Evolutionary conservation across 1,140 invertebrate species (phyloP).

Genomic region (Ridgeia piscesae): DNA sequence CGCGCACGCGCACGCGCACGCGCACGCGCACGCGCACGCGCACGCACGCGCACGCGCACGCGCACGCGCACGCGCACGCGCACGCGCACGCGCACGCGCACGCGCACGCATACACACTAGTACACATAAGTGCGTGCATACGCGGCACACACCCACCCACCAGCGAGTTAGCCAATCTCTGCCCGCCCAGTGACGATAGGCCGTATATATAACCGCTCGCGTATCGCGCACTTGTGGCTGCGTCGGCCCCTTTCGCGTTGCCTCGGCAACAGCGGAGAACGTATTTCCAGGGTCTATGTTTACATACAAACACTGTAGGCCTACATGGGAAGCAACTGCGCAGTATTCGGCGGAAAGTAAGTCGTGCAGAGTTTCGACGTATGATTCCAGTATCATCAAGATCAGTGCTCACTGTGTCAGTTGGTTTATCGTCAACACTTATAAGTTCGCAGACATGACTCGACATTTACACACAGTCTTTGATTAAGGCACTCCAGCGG

Average conservation of each 20-base stretch:
- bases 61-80: too few relatives aligned
- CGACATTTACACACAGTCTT: neutral
- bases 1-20: too few relatives aligned
- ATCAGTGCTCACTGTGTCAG: neutral
- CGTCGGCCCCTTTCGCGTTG: neutral
- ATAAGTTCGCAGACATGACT: neutral
- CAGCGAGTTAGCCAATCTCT: neutral
- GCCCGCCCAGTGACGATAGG: neutral
- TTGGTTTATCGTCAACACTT: neutral
- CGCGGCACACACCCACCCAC: too few relatives aligned
- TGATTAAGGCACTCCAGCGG: neutral
- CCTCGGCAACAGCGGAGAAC: neutral
- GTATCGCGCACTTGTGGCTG: neutral
- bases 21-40: too few relatives aligned
- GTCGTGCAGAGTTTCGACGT: neutral
- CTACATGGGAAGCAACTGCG: neutral
- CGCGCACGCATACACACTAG: neutral
- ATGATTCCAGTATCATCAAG: neutral
- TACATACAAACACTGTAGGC: neutral
- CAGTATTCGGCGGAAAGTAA: neutral
- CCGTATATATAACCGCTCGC: too few relatives aligned
- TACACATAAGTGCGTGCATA: neutral
- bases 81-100: neutral
- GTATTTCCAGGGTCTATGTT: slow-evolving; percentile 1
- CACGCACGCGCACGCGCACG: too few relatives aligned